Evolutionary conservation across 2,113 vertebrate species (phyloP).

Genomic region (Vanacampus margaritifer): DNA sequence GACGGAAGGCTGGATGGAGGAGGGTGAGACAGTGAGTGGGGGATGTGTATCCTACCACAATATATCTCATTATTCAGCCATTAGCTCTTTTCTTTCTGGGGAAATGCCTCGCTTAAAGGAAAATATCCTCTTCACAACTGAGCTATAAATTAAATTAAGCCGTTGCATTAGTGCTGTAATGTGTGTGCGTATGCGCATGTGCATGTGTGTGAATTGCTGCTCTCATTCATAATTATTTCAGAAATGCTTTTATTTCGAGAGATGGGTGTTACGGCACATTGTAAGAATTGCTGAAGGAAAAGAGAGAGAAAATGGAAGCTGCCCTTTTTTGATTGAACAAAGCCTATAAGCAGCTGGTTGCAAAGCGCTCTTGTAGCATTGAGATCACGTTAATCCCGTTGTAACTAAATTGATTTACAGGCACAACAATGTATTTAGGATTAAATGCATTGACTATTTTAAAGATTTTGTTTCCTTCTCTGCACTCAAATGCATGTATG

Average conservation of each 20-base stretch:
- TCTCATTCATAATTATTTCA: background rate
- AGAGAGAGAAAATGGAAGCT: background rate
- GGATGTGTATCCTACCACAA: constrained; percentile 26
- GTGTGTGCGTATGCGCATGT: background rate
- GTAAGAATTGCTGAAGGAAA: background rate
- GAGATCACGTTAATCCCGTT: constrained; percentile 1
- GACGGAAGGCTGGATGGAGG: background rate
- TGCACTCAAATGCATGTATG: background rate
- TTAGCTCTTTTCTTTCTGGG: constrained; percentile 53
- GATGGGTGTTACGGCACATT: background rate
- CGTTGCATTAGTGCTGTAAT: constrained; percentile 27
- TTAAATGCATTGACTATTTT: constrained; percentile 2
- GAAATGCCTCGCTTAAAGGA: constrained; percentile 42
- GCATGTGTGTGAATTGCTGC: background rate
- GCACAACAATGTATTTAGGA: constrained; percentile 23
- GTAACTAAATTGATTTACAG: constrained; percentile 21
- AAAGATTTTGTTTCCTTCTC: background rate
- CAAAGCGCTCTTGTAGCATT: constrained; percentile 1
- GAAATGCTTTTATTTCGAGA: background rate
- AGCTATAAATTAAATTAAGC: constrained; percentile 53
- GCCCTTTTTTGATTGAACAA: background rate
- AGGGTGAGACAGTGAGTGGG: constrained; percentile 2
- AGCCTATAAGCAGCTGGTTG: constrained; percentile 12
- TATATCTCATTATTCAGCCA: constrained; percentile 58
- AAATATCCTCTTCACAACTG: constrained; percentile 38